These are phyloP conservation scores for Cheiracanthium punctorium DNA, from an alignment of 2,888 invertebrate species.

Conservation along the genomic window DNA sequence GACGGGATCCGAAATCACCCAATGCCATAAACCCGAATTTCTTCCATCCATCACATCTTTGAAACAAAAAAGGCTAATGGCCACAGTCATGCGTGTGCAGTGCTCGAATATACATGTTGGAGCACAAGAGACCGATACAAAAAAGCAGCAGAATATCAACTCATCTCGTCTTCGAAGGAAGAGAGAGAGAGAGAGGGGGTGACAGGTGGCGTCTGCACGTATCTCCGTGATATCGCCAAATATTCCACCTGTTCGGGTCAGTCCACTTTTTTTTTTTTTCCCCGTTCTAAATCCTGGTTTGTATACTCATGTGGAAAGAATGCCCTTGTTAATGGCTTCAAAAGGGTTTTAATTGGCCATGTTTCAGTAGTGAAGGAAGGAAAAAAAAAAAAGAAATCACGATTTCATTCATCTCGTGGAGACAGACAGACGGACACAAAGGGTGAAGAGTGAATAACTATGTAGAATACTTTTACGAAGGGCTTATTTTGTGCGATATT, in stretches of 20 bases:
- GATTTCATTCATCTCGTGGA: background rate
- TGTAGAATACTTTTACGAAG: too few species aligned
- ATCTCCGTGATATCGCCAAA: constrained; percentile 37
- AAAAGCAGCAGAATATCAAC: background rate
- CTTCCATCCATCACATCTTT: background rate
- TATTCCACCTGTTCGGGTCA: constrained; percentile 35
- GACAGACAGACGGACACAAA: too few species aligned
- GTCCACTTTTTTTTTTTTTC: background rate
- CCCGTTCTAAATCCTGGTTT: too few species aligned
- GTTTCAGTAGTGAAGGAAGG: background rate
- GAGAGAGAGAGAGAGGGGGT: background rate
- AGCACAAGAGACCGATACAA: too few species aligned
- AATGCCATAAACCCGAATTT: background rate
- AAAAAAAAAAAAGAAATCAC: too few species aligned
- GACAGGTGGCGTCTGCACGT: constrained; percentile 57
- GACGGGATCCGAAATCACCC: background rate
- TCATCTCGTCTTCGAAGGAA: constrained; percentile 16
- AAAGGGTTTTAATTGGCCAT: background rate
- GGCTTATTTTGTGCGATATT: too few species aligned
- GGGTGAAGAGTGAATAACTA: too few species aligned
- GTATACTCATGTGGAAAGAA: too few species aligned
- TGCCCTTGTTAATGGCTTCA: background rate
- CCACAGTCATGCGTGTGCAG: background rate
- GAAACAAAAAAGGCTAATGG: constrained; percentile 13
- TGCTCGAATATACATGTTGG: too few species aligned